phyloP scores from a whole-genome alignment of 1,140 invertebrate species.

The Hormaphis cornu region DNA sequence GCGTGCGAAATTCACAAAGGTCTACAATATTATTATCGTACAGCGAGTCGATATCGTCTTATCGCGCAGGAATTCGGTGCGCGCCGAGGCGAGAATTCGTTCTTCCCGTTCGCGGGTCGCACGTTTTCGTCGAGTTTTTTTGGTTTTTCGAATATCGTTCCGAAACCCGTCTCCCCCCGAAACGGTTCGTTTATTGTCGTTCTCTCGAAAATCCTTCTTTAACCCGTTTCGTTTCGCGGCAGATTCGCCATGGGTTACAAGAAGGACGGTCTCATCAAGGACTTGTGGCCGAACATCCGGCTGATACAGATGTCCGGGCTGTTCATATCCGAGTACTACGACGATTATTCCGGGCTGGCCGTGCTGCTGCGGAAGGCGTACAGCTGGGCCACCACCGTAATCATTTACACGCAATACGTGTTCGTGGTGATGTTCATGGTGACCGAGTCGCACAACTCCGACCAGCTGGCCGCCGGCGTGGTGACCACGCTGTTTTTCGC shows the following conservation, averaged over 20 bases:
- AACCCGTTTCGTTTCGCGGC: constrained; percentile 39
- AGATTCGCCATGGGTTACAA: constrained; percentile 54
- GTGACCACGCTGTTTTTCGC: constrained; percentile 71
- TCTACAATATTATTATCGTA: too few relatives aligned
- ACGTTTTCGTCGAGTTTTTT: too few relatives aligned
- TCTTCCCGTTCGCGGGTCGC: too few relatives aligned
- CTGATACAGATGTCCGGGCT: constrained; percentile 65
- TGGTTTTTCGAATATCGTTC: too few relatives aligned
- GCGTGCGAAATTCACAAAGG: too few relatives aligned
- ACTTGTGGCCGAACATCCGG: constrained; percentile 69
- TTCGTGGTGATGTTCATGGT: constrained; percentile 58
- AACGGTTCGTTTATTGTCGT: too few relatives aligned
- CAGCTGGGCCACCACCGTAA: constrained; percentile 39
- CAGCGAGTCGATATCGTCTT: too few relatives aligned
- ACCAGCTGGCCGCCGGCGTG: constrained; percentile 68
- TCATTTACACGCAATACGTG: constrained; percentile 38
- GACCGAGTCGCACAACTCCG: constrained; percentile 61
- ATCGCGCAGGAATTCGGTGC: too few relatives aligned
- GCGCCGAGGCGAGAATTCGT: too few relatives aligned
- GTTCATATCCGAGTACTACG: constrained; percentile 68
- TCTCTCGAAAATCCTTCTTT: too few relatives aligned
- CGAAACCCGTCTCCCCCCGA: too few relatives aligned
- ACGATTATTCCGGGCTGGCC: constrained; percentile 39
- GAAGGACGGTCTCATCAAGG: constrained; percentile 60
- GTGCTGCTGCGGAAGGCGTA: constrained; percentile 52